phyloP scores from a whole-genome alignment of 2,113 vertebrate species.

The Erpornis zantholeuca region DNA sequence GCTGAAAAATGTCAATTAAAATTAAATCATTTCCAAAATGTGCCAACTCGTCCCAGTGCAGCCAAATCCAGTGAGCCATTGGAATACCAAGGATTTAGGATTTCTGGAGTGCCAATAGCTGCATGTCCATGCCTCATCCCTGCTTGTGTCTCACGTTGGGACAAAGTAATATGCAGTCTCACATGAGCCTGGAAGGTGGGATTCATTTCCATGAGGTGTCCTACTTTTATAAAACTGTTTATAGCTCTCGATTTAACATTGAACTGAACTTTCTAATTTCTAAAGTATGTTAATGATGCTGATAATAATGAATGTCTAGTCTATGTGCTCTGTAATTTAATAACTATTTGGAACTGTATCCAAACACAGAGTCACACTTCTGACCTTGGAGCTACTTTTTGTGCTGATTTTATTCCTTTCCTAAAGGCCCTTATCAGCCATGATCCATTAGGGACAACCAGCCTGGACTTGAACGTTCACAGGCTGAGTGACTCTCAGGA shows the following conservation, averaged over 20 bases:
- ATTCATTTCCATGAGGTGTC: background rate
- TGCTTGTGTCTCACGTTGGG: background rate
- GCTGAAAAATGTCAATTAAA: background rate
- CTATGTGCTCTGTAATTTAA: background rate
- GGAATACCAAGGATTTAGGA: background rate
- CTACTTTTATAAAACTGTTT: background rate
- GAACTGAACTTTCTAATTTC: conserved; percentile 8
- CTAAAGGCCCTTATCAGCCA: background rate
- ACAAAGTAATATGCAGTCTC: background rate
- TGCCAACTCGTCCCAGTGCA: background rate
- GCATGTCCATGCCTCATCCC: rapidly evolving
- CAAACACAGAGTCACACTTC: background rate
- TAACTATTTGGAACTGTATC: background rate
- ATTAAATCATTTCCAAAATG: background rate
- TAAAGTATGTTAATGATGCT: conserved; percentile 5
- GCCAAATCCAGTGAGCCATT: background rate
- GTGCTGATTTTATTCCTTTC: background rate
- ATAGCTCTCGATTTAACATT: background rate
- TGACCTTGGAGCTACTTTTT: background rate
- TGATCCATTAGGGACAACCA: background rate
- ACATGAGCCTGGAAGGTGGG: background rate
- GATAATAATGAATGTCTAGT: background rate
- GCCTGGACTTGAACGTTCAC: rapidly evolving
- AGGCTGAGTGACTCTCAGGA: background rate
- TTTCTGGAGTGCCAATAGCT: background rate